These are phyloP conservation scores for Rhingia rostrata DNA, from an alignment of 2,888 invertebrate species.

Conservation along the genomic window DNA sequence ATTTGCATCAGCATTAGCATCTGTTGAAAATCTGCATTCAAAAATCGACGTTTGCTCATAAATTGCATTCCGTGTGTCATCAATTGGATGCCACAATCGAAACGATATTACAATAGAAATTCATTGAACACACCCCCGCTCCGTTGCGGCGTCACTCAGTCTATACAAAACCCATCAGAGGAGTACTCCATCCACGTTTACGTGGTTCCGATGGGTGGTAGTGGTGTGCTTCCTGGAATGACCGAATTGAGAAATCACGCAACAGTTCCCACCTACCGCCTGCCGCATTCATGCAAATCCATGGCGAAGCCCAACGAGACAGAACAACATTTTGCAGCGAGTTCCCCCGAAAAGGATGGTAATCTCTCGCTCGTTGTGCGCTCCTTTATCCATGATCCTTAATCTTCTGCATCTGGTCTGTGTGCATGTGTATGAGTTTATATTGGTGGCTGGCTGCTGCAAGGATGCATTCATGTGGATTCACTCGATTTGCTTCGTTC, in stretches of 20 bases:
- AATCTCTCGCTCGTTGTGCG: constrained; percentile 32
- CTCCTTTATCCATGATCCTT: constrained; percentile 34
- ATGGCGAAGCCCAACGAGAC: constrained; percentile 39
- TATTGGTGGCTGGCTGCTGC: constrained; percentile 39
- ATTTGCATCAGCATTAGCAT: not conserved
- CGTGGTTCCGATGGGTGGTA: not conserved
- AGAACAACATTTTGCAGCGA: constrained; percentile 38
- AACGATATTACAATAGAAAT: constrained; percentile 54
- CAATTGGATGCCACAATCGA: constrained; percentile 55
- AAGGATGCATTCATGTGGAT: constrained; percentile 68
- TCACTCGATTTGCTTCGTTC: constrained; percentile 69
- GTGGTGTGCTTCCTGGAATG: constrained; percentile 28
- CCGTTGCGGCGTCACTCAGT: constrained; percentile 30
- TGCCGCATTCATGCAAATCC: constrained; percentile 59
- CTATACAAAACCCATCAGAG: constrained; percentile 4
- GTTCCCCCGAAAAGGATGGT: constrained; percentile 38
- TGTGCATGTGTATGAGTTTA: no score
- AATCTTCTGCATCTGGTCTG: constrained; percentile 38
- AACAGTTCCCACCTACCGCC: constrained; percentile 33
- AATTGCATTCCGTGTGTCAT: constrained; percentile 53
- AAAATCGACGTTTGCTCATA: constrained; percentile 36
- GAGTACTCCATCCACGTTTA: constrained; percentile 13
- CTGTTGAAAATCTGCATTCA: no score
- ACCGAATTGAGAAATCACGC: constrained; percentile 70
- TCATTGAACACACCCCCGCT: constrained; percentile 26